Base-by-base conservation (phyloP, 1,140 invertebrate genomes). In the Eumaeus atala region DNA sequence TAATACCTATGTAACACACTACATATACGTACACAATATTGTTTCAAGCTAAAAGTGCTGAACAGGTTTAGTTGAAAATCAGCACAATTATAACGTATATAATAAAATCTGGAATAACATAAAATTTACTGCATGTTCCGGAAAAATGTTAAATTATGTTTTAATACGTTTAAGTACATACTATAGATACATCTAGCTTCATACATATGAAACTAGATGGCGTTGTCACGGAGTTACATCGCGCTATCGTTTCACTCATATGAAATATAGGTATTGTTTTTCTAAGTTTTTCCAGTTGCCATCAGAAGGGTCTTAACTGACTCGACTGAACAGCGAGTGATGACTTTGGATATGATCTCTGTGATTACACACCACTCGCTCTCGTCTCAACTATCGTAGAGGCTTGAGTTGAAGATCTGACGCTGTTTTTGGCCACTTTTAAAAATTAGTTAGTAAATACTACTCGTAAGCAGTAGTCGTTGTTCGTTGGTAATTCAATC, bases 301-400 rank as follows among this genome's bases (percentile, higher is more conserved):
- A 81, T 81, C 77, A 78, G 78, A 58, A 82, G 76, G 74, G 72
- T 82, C 78, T 79, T 79, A 82, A 77, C 74, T 77, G 72, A 77
- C 78, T 82, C 74, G 78, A 82, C 78, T 82, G 76, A 79, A 79
- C 76, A 78, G 78, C 72, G 78, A 67, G 60, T 82, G 72, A 77
- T 78, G 75, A 77, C 12, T 42, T 54, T 3, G 77, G 75, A 77
- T 50, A 78, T 78, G 74, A 77, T 68, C 37, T 53, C 6, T 48
- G 18, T 78, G 74, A 77, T 81, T 81, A 70, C 54, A 64, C 17
- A 58, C 74, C 74, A 67, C 75, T 81, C 74, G 51, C 64, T 35
- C 53, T 49, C 53, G 61, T 52, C 58, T 81, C 75, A 75, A 75
- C 77, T 81, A 81, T 81, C 77, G 77, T 75, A 80, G 77, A 78